These are phyloP conservation scores for Achlya flavicornis DNA, from an alignment of 2,888 invertebrate species.

Conservation along the genomic window DNA sequence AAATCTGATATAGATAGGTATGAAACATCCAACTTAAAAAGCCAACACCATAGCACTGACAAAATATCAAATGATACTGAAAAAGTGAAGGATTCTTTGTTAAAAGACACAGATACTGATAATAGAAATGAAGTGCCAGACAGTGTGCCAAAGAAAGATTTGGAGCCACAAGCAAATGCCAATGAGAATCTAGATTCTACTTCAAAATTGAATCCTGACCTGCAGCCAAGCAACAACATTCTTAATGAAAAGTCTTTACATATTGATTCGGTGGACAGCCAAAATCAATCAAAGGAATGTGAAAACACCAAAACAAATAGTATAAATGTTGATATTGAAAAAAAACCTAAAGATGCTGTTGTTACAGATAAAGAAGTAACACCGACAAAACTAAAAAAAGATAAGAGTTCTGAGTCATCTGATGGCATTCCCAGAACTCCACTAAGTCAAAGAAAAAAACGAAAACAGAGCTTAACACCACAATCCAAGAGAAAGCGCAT, in stretches of 20 bases:
- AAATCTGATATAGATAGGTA: background rate
- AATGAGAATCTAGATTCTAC: background rate
- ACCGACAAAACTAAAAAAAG: background rate
- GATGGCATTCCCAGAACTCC: constrained; percentile 22
- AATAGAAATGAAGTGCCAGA: background rate
- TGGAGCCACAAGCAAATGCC: constrained; percentile 7
- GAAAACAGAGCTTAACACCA: constrained; percentile 35
- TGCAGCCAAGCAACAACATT: constrained; percentile 12
- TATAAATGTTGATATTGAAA: constrained; percentile 6
- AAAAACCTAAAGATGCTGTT: too few relatives aligned
- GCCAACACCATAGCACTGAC: background rate
- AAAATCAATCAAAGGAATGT: constrained; percentile 16
- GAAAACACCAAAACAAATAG: constrained; percentile 16
- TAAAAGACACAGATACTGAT: background rate
- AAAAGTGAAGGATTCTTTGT: background rate
- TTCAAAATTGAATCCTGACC: constrained; percentile 15
- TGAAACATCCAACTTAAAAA: background rate
- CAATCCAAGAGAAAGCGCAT: constrained; percentile 55
- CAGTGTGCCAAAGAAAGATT: background rate
- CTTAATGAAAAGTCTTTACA: constrained; percentile 24
- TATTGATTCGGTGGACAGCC: constrained; percentile 38
- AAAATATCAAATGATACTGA: background rate
- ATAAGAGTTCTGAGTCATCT: constrained; percentile 3
- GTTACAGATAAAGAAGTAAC: constrained; percentile 1
- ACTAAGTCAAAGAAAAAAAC: constrained; percentile 27